Evolutionary conservation across 2,113 vertebrate genomes (phyloP), one percentile per base, ranked within the genome.

Genomic region (Rhipidura dahli): DNA sequence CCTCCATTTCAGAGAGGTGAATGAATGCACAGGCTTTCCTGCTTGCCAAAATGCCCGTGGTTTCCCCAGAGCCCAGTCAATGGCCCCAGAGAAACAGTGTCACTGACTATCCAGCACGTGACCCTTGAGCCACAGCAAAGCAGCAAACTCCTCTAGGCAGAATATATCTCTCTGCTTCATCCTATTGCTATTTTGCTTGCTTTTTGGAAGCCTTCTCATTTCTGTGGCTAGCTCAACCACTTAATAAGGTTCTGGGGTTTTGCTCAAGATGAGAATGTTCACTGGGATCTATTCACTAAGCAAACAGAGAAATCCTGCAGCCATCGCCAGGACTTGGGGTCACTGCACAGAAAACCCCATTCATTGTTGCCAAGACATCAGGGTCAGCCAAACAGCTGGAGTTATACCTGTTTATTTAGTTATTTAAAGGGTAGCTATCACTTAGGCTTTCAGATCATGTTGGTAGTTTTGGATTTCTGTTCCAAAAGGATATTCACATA

Each of bases 321-420:
- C 2, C 4, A 69, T 15, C 44, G 73, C 57, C 72, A 84, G 24
- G 27, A 21, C 61, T 16, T 23, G 83, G 91, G 91, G 49, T 72
- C 49, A 40, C 27, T 68, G 83, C 93, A 78, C 77, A 78, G 87
- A 89, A 93, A 90, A 86, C 15, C 47, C 51, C 61, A 87, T 87
- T 89, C 72, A 70, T 26, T 94, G 56, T 49, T 89, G 86, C 89
- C 89, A 94, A 91, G 77, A 89, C 83, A 89, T 60, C 5, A 30
- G 69, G 89, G 87, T 66, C 83, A 82, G 65, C 69, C 73, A 47
- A 26, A 35, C 53, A 76, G 77, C 65, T 76, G 77, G 81, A 94
- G 39, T 61, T 91, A 40, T 51, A 91, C 85, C 75, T 90, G 49
- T 27, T 89, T 71, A n/a, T 75, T 92, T 89, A 63, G 89, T 77